Evolutionary conservation across 2,888 invertebrate genomes (phyloP), one percentile per base, ranked within the genome.

Genomic region (Acrocera orbiculus): DNA sequence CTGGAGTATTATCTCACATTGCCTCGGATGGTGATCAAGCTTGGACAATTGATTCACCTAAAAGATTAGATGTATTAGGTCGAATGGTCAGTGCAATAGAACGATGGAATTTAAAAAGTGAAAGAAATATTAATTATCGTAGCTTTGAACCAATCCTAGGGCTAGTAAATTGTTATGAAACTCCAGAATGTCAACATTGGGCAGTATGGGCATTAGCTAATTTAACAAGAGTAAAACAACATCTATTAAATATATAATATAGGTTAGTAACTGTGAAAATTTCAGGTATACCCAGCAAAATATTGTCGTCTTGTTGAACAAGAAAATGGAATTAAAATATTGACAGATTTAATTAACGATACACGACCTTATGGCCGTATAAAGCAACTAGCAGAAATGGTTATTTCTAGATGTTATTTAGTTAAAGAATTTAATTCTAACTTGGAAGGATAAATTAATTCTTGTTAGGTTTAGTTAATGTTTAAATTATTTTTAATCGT

Each of bases 131-230:
- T 44, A 96, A 96, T 64, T 96, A 96, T 61, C 76, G 92, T 42
- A 86, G 86, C 19, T 95, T 96, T 63, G 80, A 87, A 53, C 96
- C 96, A 1, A 90, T 96, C 40, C 65, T 96, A 16, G 71, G 81
- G 41, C 64, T 96, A 40, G 69, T 92, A 28, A 68, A 73, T 40
- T 75, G 80, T 34, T 74, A 78, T 46, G 83, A 89, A 52, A 89
- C 90, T 2, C 82, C 86, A 2, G 77, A 85, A 54, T 90, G 89
- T 56, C 90, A 90, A 56, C 80, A 87, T 55, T 95, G 95, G 95
- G 92, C 93, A 3, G 80, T 83, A 6, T 96, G 95, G 95, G 95
- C 95, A 1, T 66, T 96, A 38, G 92, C 93, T 30, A 96, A 96
- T 63, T 71, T 96, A 40, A 96, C 95, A 30, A 78, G 54, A 45